phyloP scores from a whole-genome alignment of 2,113 vertebrate genomes.

The Toxotes jaculatrix region DNA sequence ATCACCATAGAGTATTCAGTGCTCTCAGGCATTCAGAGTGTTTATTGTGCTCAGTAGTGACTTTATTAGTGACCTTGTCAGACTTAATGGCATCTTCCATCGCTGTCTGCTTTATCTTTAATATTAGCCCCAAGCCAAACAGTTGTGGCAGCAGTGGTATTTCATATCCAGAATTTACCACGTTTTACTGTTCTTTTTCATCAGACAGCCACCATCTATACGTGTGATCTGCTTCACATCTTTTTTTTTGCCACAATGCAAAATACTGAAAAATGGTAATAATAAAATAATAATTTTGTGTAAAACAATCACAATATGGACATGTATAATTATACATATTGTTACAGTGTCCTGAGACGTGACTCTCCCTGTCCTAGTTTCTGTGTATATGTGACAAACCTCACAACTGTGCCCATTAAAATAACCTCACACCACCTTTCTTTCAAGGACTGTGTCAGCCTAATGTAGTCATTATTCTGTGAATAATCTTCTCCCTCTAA shows the following conservation, averaged over 20 bases:
- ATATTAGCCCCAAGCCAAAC: neutral
- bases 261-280: neutral
- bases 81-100: constrained; percentile 14
- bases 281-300: neutral
- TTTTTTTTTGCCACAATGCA: neutral
- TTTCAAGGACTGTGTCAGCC: constrained; percentile 1
- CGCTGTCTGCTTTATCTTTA: constrained; percentile 19
- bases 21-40: neutral
- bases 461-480: constrained; percentile 27
- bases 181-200: neutral
- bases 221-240: neutral
- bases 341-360: neutral
- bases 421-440: constrained; percentile 20
- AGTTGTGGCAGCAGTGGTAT: neutral
- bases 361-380: neutral
- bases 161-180: neutral
- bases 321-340: neutral
- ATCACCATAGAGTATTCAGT: constrained; percentile 52
- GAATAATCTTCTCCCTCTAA: constrained; percentile 35
- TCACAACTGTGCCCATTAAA: constrained; percentile 7
- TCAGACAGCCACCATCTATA: no score
- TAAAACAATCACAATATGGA: neutral
- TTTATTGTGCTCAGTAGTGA: constrained; percentile 6
- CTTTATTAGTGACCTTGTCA: constrained; percentile 43
- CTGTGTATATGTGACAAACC: neutral